phyloP scores from a whole-genome alignment of 2,113 vertebrate genomes.

The Prolemur simus region DNA sequence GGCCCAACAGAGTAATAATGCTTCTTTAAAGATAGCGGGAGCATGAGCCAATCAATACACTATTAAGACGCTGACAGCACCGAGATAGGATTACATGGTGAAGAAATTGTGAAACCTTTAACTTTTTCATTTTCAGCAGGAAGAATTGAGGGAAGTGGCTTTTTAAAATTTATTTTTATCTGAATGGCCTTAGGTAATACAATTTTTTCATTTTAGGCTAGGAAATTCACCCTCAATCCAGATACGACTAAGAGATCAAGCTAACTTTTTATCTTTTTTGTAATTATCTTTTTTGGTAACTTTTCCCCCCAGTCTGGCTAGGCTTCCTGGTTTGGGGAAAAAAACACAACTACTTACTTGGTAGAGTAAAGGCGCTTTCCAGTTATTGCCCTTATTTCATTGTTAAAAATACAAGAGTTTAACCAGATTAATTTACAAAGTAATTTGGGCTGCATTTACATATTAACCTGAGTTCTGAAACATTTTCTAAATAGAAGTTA shows the following conservation, averaged over 20 bases:
- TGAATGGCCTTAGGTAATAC: constrained; percentile 56
- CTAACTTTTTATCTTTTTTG: background rate
- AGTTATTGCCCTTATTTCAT: background rate
- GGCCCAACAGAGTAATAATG: constrained; percentile 67
- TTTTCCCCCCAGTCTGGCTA: background rate
- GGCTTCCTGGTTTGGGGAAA: background rate
- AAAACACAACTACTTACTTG: background rate
- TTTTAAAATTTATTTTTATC: constrained; percentile 71
- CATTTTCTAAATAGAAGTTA: background rate
- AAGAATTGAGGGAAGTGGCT: constrained; percentile 61
- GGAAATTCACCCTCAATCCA: constrained; percentile 41
- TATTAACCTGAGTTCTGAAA: background rate
- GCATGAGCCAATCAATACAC: constrained; percentile 75
- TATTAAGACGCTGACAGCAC: constrained; percentile 70
- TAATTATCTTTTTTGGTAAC: background rate
- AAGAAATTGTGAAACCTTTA: constrained; percentile 75
- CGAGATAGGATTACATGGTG: constrained; percentile 58
- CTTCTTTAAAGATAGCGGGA: constrained; percentile 73
- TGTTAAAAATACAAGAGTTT: background rate
- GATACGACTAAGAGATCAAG: background rate
- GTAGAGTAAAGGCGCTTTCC: background rate
- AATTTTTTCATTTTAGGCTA: constrained; percentile 53
- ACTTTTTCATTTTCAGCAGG: constrained; percentile 72
- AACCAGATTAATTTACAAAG: background rate
- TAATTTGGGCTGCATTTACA: background rate